Percentiles rank a stretch among this genome's conserved stretches.
These are phyloP conservation scores for Caenorhabditis sinica DNA, from an alignment of 2,888 invertebrate genomes.

Conservation along the genomic window DNA sequence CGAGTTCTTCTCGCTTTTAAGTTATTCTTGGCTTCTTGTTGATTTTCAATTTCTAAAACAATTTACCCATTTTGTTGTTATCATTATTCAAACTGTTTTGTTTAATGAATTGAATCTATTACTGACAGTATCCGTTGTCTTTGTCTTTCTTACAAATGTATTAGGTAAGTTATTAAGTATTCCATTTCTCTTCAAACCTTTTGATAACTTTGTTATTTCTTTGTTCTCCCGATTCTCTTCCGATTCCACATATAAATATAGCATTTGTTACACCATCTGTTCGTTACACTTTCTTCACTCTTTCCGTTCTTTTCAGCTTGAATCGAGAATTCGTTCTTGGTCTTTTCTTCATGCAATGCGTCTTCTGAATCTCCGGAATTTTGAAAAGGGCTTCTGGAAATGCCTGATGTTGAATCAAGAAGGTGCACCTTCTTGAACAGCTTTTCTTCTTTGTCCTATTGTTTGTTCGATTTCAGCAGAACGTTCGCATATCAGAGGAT, in stretches of 20 bases:
- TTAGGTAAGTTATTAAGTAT: background rate
- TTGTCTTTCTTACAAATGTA: background rate
- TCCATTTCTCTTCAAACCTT: background rate
- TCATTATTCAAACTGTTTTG: conserved; percentile 3
- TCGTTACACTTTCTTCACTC: conserved; percentile 30
- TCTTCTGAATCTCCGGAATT: too few species aligned
- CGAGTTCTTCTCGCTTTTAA: conserved; percentile 72
- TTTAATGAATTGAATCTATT: background rate
- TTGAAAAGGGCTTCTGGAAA: background rate
- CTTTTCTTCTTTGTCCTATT: too few species aligned
- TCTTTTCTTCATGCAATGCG: background rate
- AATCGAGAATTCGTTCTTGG: conserved; percentile 5
- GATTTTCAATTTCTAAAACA: too few species aligned
- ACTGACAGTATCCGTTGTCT: background rate
- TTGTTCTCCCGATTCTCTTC: conserved; percentile 21
- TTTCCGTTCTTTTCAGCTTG: conserved; percentile 4
- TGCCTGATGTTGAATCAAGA: too few species aligned
- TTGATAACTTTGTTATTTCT: conserved; percentile 19
- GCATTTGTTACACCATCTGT: conserved; percentile 13
- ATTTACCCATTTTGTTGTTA: conserved; percentile 4
- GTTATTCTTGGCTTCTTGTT: conserved; percentile 62
- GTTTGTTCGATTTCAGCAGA: too few species aligned
- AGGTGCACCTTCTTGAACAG: too few species aligned
- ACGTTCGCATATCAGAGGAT: too few species aligned
- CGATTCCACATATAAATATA: conserved; percentile 12